Conservation (phyloP, 2,888 invertebrate species). For the Caenorhabditis virilis region DNA sequence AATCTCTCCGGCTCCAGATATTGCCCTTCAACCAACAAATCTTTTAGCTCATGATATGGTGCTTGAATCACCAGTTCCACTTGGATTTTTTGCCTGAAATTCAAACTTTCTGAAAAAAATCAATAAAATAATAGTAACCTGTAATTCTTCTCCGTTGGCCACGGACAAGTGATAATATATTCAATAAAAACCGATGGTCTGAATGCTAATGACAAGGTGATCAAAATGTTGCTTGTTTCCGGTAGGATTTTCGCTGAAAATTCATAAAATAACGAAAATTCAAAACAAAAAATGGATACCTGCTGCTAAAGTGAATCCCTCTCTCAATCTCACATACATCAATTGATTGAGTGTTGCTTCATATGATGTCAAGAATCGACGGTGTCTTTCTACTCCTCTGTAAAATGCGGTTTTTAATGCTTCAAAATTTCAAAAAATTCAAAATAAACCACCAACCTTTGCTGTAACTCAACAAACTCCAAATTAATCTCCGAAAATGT, state of each 20-base stretch:
- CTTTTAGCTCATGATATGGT: constrained; percentile 78
- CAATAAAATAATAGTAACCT: too few relatives aligned
- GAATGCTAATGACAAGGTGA: constrained; percentile 78
- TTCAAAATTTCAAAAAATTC: too few relatives aligned
- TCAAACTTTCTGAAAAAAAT: neutral
- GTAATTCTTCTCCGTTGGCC: constrained; percentile 26
- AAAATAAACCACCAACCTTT: constrained; percentile 35
- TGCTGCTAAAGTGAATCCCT: constrained; percentile 78
- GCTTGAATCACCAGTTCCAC: constrained; percentile 55
- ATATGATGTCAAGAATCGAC: constrained; percentile 29
- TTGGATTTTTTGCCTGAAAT: constrained; percentile 29
- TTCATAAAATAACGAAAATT: neutral
- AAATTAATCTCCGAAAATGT: constrained; percentile 70
- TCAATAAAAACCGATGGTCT: constrained; percentile 78
- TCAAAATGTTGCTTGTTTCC: constrained; percentile 73
- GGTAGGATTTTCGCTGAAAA: constrained; percentile 49
- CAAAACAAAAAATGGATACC: constrained; percentile 30
- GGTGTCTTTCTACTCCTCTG: constrained; percentile 31
- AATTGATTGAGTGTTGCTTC: constrained; percentile 73
- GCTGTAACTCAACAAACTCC: constrained; percentile 70
- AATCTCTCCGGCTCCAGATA: constrained; percentile 34
- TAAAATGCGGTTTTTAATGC: neutral
- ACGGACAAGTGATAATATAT: constrained; percentile 74
- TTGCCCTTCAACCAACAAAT: constrained; percentile 71
- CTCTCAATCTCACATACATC: constrained; percentile 78